Base-by-base conservation (phyloP, 2,797 vertebrate genomes). In the Arrhamphus sclerolepis region DNA sequence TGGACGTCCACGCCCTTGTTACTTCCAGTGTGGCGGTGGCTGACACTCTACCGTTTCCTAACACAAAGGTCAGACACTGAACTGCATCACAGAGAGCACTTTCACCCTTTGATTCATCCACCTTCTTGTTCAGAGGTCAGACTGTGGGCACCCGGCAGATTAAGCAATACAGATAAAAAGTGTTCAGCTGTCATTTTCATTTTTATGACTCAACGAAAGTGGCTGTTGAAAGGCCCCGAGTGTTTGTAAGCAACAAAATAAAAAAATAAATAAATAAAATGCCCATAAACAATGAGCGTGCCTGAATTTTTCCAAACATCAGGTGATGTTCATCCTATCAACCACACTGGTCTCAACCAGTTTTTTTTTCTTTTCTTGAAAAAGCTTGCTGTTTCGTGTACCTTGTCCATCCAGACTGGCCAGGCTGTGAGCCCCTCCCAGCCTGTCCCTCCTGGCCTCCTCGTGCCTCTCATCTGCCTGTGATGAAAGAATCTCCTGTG, bases 391-490 rank as follows among this genome's bases (percentile, higher is more conserved):
- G 46, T 44, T 68, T 58, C 42, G 8, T 47, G 31, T 92, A 99
- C 97, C 97, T 93, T 96, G 95, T 83, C 97, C 96, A 62, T 98
- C 97, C 69, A 99, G 92, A 82, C 97, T 98, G 75, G 93, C 94
- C 18, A 93, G 95, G 80, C 97, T 98, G 21, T 93, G 94, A 9
- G 95, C 94, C 78, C 93, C 96, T 2, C 87, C 91, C 71, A 98
- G 92, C 70, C 92, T 75, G 61, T 94, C 92, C 3, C 24, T 88
- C 70, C 88, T 93, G 71, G 94, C 94, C 39, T 94, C 95, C 19
- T 94, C 93, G 1, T 81, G 87, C 90, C 90, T 94, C 26, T 97
- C 96, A 57, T 95, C 95, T 31, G 84, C 92, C 58, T 90, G 80
- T 0, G 91, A 92, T 68, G 93, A 96, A 70, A 98, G 92, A 48